Evolutionary conservation across 2,888 invertebrate species (phyloP).

Genomic region (Philereme vetulata): DNA sequence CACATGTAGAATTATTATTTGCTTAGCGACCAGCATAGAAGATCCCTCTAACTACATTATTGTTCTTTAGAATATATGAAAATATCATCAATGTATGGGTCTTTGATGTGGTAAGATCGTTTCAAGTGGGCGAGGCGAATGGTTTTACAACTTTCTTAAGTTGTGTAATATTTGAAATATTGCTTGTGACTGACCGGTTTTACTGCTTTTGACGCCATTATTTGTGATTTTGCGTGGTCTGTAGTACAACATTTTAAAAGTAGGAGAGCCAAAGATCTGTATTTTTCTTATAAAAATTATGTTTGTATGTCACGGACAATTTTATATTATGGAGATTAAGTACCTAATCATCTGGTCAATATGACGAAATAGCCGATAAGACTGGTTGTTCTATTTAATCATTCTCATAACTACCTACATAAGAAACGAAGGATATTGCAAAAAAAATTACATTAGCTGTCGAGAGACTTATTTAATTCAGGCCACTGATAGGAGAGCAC

Average conservation of each 20-base stretch:
- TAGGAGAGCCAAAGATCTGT: no score
- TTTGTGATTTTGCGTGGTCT: slow-evolving; percentile 14
- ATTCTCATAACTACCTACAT: no score
- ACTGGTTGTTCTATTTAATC: no score
- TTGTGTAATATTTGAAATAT: slow-evolving; percentile 38
- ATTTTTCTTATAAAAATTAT: no score
- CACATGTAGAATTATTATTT: slow-evolving; percentile 4
- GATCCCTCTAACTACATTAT: neutral
- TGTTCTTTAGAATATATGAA: neutral
- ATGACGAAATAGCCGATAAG: no score
- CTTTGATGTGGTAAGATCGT: slow-evolving; percentile 24
- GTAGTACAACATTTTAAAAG: neutral
- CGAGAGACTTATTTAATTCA: no score
- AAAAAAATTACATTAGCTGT: no score
- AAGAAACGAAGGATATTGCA: no score
- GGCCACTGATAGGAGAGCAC: no score
- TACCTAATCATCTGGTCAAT: no score
- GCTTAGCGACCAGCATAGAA: neutral
- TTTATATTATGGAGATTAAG: no score
- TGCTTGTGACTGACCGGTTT: slow-evolving; percentile 38
- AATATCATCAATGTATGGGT: neutral
- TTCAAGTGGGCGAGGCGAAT: slow-evolving; percentile 42
- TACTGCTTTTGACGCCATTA: slow-evolving; percentile 29
- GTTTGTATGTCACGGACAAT: no score
- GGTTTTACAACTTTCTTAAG: slow-evolving; percentile 46